These are phyloP conservation scores for Ramazzottius varieornatus DNA, from an alignment of 2,888 invertebrate genomes.

Conservation along the genomic window DNA sequence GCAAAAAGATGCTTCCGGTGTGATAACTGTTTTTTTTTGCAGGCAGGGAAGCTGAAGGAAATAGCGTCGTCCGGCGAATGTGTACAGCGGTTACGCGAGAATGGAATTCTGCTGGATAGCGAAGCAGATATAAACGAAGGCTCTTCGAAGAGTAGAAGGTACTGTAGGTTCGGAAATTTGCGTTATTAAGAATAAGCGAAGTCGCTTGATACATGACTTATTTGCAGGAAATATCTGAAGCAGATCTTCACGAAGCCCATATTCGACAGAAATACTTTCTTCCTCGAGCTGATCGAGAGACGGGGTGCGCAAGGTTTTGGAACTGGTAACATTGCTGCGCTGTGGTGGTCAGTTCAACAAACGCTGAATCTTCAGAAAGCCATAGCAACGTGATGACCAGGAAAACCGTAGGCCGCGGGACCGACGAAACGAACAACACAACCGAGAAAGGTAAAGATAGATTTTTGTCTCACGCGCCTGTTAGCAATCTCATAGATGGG, in stretches of 20 bases:
- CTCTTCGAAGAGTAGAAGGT: not conserved
- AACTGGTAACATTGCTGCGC: conserved; percentile 25
- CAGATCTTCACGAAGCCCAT: conserved; percentile 27
- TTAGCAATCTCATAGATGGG: no score
- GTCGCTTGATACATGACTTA: no score
- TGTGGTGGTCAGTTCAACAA: conserved; percentile 22
- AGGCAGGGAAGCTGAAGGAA: conserved; percentile 19
- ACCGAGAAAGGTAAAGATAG: no score
- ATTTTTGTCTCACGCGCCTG: no score
- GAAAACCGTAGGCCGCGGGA: no score
- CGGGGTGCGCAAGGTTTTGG: conserved; percentile 26
- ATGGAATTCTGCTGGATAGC: conserved; percentile 23
- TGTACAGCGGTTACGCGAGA: conserved; percentile 15
- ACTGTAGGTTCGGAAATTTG: not conserved
- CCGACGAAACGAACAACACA: no score
- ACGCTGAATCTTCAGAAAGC: not conserved
- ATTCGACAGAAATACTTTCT: conserved; percentile 25
- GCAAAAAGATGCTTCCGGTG: no score
- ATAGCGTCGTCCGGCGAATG: conserved; percentile 19
- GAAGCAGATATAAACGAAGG: conserved; percentile 23
- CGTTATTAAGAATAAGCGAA: no score
- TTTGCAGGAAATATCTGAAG: conserved; percentile 20
- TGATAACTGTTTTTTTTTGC: no score
- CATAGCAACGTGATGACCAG: no score
- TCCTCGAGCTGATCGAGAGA: conserved; percentile 26